Base-by-base conservation (phyloP, 2,113 vertebrate genomes). In the Microtus montanus region DNA sequence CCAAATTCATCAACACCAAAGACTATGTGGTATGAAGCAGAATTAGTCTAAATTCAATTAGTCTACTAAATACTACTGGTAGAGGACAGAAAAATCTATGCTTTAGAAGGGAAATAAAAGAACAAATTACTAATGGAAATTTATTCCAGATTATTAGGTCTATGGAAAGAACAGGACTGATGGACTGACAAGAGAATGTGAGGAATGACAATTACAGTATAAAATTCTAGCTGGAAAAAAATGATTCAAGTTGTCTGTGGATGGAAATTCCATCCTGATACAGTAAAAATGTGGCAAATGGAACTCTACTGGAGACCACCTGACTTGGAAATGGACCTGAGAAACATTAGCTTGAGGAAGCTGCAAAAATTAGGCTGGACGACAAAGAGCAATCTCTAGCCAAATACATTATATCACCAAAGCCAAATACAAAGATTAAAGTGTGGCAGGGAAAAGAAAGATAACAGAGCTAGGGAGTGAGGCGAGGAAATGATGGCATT, bases 271-370 rank as follows among this genome's bases (percentile, higher is more conserved):
- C 85, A 93, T 35, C 71, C 14, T 47, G 82, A 90, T 77, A 24
- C 80, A 89, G 93, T 92, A 92, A 93, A 93, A 96, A 89, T 68
- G 5, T 82, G 93, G 95, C 80, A 93, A 93, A 77, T 8, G 79
- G 83, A 64, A 54, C 90, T 89, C 90, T 54, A 47, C 79, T 89
- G 49, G 66, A 91, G 87, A 79, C 24, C 70, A 88, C 63, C 44
- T 89, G 92, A 91, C 90, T 89, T 94, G 95, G 91, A 87, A 97
- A 96, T 86, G 11, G 70, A 92, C 95, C 90, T 70, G 78, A 96
- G 80, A 93, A 96, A 91, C 47, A 90, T 83, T 44, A 83, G 61
- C 91, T 47, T 85, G 33, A 13, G 14, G 87, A 97, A 91, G 68
- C 64, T 91, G 19, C 73, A 85, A 84, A 93, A 88, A 94, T 52